Evolutionary conservation across 2,797 vertebrate species (phyloP), one percentile per base, ranked within the genome.

Genomic region (Falco rusticolus): DNA sequence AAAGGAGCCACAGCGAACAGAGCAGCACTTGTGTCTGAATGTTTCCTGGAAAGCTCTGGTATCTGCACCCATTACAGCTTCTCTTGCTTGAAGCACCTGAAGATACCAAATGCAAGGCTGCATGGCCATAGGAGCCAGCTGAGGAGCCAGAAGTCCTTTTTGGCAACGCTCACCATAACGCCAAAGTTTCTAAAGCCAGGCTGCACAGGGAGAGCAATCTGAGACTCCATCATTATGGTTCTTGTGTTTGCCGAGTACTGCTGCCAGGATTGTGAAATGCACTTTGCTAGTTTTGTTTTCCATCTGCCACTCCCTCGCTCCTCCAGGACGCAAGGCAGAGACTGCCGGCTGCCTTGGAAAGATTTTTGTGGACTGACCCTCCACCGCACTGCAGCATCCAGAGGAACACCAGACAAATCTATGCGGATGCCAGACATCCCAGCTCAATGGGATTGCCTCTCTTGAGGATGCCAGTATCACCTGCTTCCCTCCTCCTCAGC

Each of bases 11-110:
- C 56, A 68, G 82, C 2, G 5, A 91, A 96, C 94, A 96, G 87
- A 92, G 60, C 65, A 92, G 54, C 19, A 47, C 84, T 94, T 96
- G 89, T 94, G 59, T 37, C 47, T 48, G 69, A 89, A 15, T 15
- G 48, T 78, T 96, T 94, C 93, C 93, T 96, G 96, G 89, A 97
- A 96, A 96, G 92, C 87, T 81, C 76, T 72, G 61, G 16, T 93
- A 86, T 74, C 87, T 88, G 89, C 72, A 87, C 64, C 48, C 63
- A 37, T 17, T 54, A 65, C 61, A 84, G 82, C 41, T 90, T 28
- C 82, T 78, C 57, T 39, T 17, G 68, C 86, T 41, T 66, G 65
- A 79, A 89, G 65, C 87, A 91, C 87, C 65, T 91, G 78, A 84
- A 83, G 89, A 64, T 28, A 84, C 28, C 68, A 45, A 79, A 60